Evolutionary conservation across 2,888 invertebrate genomes (phyloP), one percentile per base, ranked within the genome.

Genomic region (Scaptomyza parva): DNA sequence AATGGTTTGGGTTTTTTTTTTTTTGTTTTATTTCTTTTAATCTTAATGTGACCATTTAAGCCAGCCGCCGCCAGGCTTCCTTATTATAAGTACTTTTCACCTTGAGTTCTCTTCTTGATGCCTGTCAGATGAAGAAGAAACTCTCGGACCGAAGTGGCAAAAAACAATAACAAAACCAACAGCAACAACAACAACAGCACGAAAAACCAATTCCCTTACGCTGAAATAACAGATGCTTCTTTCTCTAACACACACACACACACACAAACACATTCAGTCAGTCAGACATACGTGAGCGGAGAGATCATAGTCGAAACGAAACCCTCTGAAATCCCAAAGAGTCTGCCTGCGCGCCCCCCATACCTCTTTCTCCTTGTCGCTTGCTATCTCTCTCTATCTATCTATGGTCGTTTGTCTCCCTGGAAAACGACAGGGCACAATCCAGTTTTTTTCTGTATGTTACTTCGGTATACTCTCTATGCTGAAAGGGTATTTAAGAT

Each of bases 311-410:
- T 83, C 62, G 39, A 28, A 30, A 30, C 8, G 7, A 62, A 71
- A 71, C 65, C 73, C 67, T 72, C 71, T 85, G 67, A 82, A 82
- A 87, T 82, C 88, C 81, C 81, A 81, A 74, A 81, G 87, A 66
- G 70, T 85, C 87, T 87, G 68, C 65, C 54, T 51, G 72, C 64
- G 61, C 60, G 60, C 73, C 3, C 9, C 5, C 37, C 3, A 9
- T 9, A 2, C 9, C 37, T 26, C 60, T 35, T n/a, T n/a, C n/a
- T n/a, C n/a, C n/a, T n/a, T n/a, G n/a, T n/a, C n/a, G n/a, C n/a
- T n/a, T n/a, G n/a, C n/a, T n/a, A n/a, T n/a, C 8, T 7, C 35
- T n/a, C 33, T 5, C 33, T 5, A 5, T 33, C 33, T 35, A 7
- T 14, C 14, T 30, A 51, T 2, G 35, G 35, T 33, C 50, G 14